Percentiles rank a stretch among this genome's conserved stretches.
Evolutionary conservation across 2,888 invertebrate genomes (phyloP).

Genomic region (Tyria jacobaeae): DNA sequence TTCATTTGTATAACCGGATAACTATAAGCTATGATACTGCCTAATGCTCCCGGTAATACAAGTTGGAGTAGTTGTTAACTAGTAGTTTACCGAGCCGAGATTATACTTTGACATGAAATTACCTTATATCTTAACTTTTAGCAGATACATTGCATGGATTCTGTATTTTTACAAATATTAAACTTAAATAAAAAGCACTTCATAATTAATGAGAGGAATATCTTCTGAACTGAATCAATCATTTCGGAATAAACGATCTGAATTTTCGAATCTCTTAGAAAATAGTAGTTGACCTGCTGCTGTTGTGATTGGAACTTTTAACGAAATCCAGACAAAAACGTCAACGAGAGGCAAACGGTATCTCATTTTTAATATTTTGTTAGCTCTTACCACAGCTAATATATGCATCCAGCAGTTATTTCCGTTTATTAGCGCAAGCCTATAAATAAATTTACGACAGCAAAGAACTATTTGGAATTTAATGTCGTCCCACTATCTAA

Average conservation of each 20-base stretch:
- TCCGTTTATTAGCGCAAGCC: not conserved
- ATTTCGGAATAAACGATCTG: too few species aligned
- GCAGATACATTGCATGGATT: not conserved
- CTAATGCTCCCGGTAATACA: constrained; percentile 16
- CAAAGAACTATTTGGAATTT: not conserved
- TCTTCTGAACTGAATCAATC: not conserved
- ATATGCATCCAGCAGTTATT: not conserved
- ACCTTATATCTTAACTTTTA: not conserved
- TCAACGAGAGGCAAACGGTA: too few species aligned
- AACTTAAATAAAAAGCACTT: not conserved
- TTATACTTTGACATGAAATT: constrained; percentile 7
- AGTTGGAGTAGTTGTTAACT: constrained; percentile 9
- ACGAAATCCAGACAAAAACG: too few species aligned
- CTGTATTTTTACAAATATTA: too few species aligned
- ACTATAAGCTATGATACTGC: constrained; percentile 31
- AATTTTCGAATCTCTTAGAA: too few species aligned
- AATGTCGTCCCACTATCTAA: not conserved
- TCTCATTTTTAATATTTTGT: too few species aligned
- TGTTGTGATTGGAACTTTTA: too few species aligned
- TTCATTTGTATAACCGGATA: constrained; percentile 41
- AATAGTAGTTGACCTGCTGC: too few species aligned
- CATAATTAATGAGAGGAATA: not conserved
- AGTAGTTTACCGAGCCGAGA: not conserved
- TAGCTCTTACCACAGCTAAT: too few species aligned
- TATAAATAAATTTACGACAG: not conserved